Percentiles rank a stretch among this genome's conserved stretches.
Conservation (phyloP, 2,888 invertebrate species). For the Drosophila differens region DNA sequence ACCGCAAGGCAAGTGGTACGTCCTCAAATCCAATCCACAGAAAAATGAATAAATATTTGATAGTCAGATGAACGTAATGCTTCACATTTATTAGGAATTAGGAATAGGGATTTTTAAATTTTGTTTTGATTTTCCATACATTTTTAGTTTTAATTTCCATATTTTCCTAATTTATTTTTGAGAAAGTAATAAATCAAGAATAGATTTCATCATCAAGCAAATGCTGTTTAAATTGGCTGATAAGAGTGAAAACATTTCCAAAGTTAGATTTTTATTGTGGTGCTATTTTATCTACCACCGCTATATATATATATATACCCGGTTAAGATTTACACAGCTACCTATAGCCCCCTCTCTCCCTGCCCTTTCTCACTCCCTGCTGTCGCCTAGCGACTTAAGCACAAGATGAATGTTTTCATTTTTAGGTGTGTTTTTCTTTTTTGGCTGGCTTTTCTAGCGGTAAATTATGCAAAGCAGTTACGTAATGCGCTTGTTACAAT, state of each 20-base stretch:
- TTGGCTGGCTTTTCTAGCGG: slow-evolving; percentile 49
- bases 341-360: slow-evolving; percentile 16
- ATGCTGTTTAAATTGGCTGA: neutral
- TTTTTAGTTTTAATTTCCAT: no score
- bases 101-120: no score
- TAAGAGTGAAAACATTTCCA: neutral
- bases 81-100: no score
- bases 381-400: slow-evolving; percentile 47
- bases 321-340: slow-evolving; percentile 50
- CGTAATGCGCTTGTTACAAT: slow-evolving; percentile 85
- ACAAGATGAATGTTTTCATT: slow-evolving; percentile 72
- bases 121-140: no score
- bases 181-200: neutral
- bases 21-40: no score
- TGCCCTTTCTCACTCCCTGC: neutral
- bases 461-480: slow-evolving; percentile 84
- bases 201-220: no score
- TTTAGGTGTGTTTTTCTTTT: slow-evolving; percentile 20
- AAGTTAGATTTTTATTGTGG: neutral
- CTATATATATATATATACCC: neutral
- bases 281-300: neutral
- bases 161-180: no score
- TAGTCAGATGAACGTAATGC: no score
- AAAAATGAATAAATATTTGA: no score
- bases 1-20: no score